A percentile compares a stretch with the other conserved stretches of the same genome.
Conservation (phyloP, 2,888 invertebrate species). For the Archips crataeganus region DNA sequence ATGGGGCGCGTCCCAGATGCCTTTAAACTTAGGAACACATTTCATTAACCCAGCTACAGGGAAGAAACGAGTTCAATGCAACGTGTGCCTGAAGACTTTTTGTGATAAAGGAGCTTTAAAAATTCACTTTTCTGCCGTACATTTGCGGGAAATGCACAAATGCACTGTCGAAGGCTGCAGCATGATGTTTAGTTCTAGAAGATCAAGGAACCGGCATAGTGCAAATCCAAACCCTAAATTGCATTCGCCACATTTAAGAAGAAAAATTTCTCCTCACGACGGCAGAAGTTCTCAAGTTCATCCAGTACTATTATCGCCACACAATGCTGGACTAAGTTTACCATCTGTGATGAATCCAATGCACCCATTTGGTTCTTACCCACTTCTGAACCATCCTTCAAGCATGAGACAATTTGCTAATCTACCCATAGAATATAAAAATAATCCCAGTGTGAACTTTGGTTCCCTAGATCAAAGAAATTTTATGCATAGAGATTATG, state of each 20-base stretch:
- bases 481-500: constrained; percentile 70
- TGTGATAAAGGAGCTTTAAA: constrained; percentile 99
- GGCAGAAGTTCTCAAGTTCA: constrained; percentile 96
- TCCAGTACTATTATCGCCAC: constrained; percentile 91
- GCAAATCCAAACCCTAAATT: constrained; percentile 99
- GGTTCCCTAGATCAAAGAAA: constrained; percentile 68
- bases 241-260: constrained; percentile 96
- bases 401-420: constrained; percentile 86
- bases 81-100: constrained; percentile 99
- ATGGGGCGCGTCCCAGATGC: constrained; percentile 91
- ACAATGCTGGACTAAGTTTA: constrained; percentile 86
- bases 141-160: constrained; percentile 99
- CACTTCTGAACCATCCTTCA: constrained; percentile 89
- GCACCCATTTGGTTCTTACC: constrained; percentile 92
- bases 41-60: constrained; percentile 97
- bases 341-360: constrained; percentile 90
- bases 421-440: constrained; percentile 82
- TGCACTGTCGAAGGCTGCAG: constrained; percentile 99
- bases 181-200: constrained; percentile 99
- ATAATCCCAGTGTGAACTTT: constrained; percentile 73
- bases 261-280: constrained; percentile 98
- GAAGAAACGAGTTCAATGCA: constrained; percentile 98
- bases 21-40: constrained; percentile 94
- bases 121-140: constrained; percentile 99
- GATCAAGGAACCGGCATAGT: constrained; percentile 98